Conservation (phyloP, 1,140 invertebrate genomes). For the Tetramorium simillimum region DNA sequence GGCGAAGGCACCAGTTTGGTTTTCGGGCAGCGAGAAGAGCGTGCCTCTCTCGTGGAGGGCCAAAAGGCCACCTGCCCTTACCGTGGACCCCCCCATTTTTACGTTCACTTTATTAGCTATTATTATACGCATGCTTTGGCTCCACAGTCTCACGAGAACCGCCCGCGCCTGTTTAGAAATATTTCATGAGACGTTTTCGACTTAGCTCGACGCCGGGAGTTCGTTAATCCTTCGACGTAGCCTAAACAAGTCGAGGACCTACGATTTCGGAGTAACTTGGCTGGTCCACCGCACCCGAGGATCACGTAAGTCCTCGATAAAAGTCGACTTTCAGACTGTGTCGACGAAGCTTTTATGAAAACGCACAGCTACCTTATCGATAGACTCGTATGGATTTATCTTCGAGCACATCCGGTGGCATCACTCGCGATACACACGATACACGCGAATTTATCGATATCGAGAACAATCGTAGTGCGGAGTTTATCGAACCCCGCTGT, state of each 20-base stretch:
- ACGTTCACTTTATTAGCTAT: conserved; percentile 84
- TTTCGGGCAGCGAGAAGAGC: conserved; percentile 75
- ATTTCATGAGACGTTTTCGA: conserved; percentile 78
- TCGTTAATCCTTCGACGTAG: conserved; percentile 81
- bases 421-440: background rate
- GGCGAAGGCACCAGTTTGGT: conserved; percentile 70
- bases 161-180: conserved; percentile 82
- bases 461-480: conserved; percentile 39
- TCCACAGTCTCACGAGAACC: conserved; percentile 43
- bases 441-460: conserved; percentile 55
- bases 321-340: background rate
- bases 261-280: conserved; percentile 36
- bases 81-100: conserved; percentile 70
- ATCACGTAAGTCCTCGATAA: background rate
- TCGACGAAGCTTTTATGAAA: background rate
- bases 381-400: conserved; percentile 18
- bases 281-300: background rate
- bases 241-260: conserved; percentile 79
- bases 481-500: conserved; percentile 38
- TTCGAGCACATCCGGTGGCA: conserved; percentile 47
- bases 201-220: conserved; percentile 76
- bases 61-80: conserved; percentile 79
- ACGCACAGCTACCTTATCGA: background rate
- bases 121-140: conserved; percentile 83
- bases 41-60: conserved; percentile 73